These are phyloP conservation scores for Forbesichthys papilliferus DNA, from an alignment of 2,113 vertebrate genomes.

Conservation along the genomic window DNA sequence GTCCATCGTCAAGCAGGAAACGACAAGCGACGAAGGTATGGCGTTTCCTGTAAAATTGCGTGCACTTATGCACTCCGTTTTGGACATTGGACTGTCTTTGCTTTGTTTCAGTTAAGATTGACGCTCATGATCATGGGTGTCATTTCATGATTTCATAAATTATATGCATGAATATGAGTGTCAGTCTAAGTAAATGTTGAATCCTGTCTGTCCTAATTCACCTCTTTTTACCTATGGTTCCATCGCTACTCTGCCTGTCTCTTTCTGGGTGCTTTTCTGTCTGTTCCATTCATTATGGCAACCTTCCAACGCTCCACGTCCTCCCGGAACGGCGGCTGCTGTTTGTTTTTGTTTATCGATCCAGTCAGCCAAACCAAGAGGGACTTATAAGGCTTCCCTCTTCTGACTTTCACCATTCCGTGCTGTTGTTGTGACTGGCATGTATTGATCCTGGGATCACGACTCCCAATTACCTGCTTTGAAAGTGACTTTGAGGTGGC, in stretches of 20 bases:
- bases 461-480: constrained; percentile 74
- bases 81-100: background rate
- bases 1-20: constrained; percentile 91
- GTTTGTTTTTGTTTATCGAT: constrained; percentile 47
- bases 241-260: background rate
- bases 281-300: too few relatives aligned
- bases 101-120: background rate
- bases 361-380: constrained; percentile 15
- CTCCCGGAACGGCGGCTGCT: background rate
- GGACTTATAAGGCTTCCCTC: constrained; percentile 14
- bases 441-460: constrained; percentile 73
- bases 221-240: too few relatives aligned
- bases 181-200: too few relatives aligned
- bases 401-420: constrained; percentile 22
- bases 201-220: too few relatives aligned
- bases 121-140: too few relatives aligned
- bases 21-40: constrained; percentile 87
- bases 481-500: constrained; percentile 70
- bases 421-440: constrained; percentile 63
- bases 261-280: constrained; percentile 1
- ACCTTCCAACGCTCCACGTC: too few relatives aligned
- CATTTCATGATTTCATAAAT: too few relatives aligned
- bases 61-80: background rate
- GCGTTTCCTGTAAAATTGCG: background rate
- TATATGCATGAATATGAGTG: too few relatives aligned